Evolutionary conservation across 1,140 invertebrate species (phyloP).

Genomic region (Camponotus vicinus): DNA sequence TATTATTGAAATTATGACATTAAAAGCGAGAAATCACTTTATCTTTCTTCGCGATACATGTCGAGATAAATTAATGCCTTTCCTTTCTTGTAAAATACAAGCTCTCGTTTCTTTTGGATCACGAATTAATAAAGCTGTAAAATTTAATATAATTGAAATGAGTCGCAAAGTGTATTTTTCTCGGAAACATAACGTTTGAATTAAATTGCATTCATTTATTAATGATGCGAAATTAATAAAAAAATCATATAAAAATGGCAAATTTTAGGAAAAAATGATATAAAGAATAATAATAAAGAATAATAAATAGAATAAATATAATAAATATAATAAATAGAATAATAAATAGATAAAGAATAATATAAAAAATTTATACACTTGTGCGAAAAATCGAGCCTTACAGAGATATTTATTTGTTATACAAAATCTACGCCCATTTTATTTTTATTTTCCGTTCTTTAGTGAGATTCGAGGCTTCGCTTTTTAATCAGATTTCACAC

Average conservation of each 20-base stretch:
- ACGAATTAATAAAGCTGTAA: neutral
- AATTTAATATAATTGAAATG: neutral
- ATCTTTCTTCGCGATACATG: neutral
- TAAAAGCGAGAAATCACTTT: neutral
- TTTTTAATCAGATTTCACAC: neutral
- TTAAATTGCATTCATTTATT: neutral
- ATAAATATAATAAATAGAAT: too few relatives aligned
- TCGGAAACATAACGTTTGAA: neutral
- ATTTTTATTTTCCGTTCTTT: neutral
- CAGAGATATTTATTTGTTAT: neutral
- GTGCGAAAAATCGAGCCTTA: neutral
- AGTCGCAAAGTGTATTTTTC: neutral
- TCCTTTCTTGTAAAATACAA: neutral
- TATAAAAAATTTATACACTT: neutral
- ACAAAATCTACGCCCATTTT: neutral
- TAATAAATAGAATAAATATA: too few relatives aligned
- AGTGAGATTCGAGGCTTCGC: neutral
- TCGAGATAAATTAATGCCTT: neutral
- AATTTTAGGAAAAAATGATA: too few relatives aligned
- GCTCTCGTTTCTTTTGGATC: neutral
- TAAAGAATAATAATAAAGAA: too few relatives aligned
- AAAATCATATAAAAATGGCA: too few relatives aligned
- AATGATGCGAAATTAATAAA: neutral
- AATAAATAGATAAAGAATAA: too few relatives aligned
- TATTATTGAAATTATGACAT: slow-evolving; percentile 36